phyloP scores from a whole-genome alignment of 2,888 invertebrate species.

The Archips xylosteana region DNA sequence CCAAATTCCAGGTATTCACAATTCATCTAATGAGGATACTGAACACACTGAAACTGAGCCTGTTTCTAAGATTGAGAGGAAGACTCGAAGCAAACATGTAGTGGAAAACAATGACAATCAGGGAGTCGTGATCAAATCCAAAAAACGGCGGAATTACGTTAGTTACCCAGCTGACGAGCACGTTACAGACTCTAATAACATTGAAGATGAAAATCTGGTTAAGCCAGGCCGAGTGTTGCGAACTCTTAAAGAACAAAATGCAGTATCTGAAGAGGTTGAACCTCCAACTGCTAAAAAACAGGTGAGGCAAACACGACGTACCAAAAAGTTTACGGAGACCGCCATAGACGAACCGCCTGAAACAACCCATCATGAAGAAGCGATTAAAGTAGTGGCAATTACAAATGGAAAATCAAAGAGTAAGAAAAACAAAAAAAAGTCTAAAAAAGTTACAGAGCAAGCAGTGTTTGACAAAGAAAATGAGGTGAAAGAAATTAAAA shows the following conservation, averaged over 20 bases:
- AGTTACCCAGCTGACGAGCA: conserved; percentile 67
- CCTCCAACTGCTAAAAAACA: conserved; percentile 45
- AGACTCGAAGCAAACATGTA: conserved; percentile 61
- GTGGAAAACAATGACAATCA: conserved; percentile 59
- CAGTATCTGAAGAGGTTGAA: conserved; percentile 45
- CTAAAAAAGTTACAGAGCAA: conserved; percentile 48
- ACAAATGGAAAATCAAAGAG: conserved; percentile 44
- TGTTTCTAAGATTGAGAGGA: conserved; percentile 57
- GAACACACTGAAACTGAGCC: conserved; percentile 46
- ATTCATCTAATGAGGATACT: conserved; percentile 54
- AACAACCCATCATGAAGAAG: conserved; percentile 41
- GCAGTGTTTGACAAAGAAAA: conserved; percentile 43
- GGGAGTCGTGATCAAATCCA: conserved; percentile 50
- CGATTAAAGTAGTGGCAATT: conserved; percentile 42
- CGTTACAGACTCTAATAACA: conserved; percentile 37
- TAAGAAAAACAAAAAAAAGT: conserved; percentile 43
- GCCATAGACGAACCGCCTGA: conserved; percentile 39
- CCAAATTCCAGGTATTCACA: conserved; percentile 67
- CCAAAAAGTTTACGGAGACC: conserved; percentile 53
- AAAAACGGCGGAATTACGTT: conserved; percentile 70
- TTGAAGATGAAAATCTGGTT: conserved; percentile 43
- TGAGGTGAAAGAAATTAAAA: conserved; percentile 56
- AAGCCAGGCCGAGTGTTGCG: conserved; percentile 51
- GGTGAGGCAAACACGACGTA: conserved; percentile 58
- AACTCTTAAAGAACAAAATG: conserved; percentile 62